Evolutionary conservation across 2,113 vertebrate species (phyloP), one percentile per base, ranked within the genome.

Genomic region (Triplophysa dalaica): DNA sequence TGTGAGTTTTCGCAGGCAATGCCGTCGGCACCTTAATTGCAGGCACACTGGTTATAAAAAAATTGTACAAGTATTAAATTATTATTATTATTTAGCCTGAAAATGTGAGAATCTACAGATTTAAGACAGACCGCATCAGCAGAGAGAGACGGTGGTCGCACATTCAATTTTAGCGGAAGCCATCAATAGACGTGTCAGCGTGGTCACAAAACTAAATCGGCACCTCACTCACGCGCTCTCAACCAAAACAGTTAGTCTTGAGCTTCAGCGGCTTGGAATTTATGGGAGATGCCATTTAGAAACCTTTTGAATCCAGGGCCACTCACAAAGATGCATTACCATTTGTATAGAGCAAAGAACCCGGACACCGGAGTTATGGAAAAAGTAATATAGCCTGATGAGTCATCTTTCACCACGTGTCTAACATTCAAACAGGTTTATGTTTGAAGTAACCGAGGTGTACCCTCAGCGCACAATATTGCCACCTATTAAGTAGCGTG

Each of bases 1-100:
- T 77, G 75, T 54, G 62, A 66, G 5, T 64, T 65, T 76, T 77
- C 43, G 24, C 60, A 64, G 48, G 75, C 19, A 33, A 45, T 50
- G 75, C 1, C 0, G 45, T 38, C 52, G 24, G 24, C 65, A 43
- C 7, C n/a, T 76, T 76, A 65, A 76, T 77, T 77, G 75, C 24
- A 54, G 26, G 8, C 19, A 10, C 26, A 10, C 22, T 66, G 61
- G 9, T 65, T 38, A 26, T 12, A 54, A 65, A 52, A 65, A 21
- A n/a, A 0, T 38, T 38, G 5, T 38, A 7, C 5, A 54, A 17
- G 14, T 58, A 21, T 21, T 58, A 9, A 9, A 58, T 22, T 14
- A 7, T 11, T 77, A 1, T 33, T 38, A 77, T 38, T 65, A 21
- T 54, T 65, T 22, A 22, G 7, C 19, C 17, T 17, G 9, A 26